Percentiles rank a stretch among this genome's conserved stretches.
Conservation (phyloP, 1,140 invertebrate species). For the Melanaphis sacchari region DNA sequence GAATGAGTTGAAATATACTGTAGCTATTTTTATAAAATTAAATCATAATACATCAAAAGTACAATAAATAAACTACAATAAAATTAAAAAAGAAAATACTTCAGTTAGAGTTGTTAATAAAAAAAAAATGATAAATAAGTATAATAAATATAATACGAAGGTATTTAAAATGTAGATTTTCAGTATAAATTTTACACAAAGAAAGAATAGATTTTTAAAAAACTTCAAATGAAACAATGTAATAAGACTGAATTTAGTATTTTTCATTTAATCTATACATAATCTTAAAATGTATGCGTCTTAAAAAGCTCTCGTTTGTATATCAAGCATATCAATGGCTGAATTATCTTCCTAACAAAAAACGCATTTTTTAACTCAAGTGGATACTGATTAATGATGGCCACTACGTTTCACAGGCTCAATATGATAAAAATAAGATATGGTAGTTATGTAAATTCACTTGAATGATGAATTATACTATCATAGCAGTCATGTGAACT, state of each 20-base stretch:
- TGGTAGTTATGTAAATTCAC: not conserved
- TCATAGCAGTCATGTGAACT: not conserved
- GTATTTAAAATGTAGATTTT: too few relatives aligned
- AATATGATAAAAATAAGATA: not conserved
- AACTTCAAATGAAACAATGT: not conserved
- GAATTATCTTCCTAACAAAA: not conserved
- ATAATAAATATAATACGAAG: not conserved
- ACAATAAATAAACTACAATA: not conserved
- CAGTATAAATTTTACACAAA: not conserved
- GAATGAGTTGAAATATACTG: not conserved
- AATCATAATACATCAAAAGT: not conserved
- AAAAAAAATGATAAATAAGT: not conserved
- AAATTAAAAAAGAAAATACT: not conserved
- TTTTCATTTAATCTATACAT: not conserved
- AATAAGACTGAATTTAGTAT: not conserved
- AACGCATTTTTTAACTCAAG: not conserved
- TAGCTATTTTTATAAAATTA: not conserved
- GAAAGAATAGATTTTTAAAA: not conserved
- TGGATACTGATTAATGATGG: not conserved
- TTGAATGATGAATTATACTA: not conserved
- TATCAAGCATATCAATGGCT: not conserved
- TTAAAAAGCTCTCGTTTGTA: not conserved
- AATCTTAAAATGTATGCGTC: not conserved
- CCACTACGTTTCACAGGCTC: not conserved
- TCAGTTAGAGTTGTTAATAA: not conserved